A percentile compares a stretch with the other conserved stretches of the same genome.
These are phyloP conservation scores for Engystomops pustulosus DNA, from an alignment of 2,113 vertebrate species.

Conservation along the genomic window DNA sequence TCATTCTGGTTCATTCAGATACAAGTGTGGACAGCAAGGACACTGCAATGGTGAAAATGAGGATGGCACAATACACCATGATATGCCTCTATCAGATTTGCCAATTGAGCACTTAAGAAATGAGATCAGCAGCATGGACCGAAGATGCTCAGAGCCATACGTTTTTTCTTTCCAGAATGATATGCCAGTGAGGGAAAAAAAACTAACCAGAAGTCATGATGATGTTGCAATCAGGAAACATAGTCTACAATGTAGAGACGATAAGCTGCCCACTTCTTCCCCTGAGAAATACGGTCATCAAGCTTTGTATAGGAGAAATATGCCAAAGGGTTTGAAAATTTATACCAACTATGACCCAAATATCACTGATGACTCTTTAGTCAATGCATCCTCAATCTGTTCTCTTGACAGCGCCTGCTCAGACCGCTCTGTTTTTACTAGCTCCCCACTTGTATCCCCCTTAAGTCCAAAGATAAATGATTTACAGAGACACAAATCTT, in stretches of 20 bases:
- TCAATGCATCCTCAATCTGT: conserved; percentile 75
- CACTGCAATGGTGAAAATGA: conserved; percentile 21
- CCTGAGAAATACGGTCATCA: conserved; percentile 75
- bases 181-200: conserved; percentile 63
- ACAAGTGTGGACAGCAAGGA: neutral
- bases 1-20: conserved; percentile 58
- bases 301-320: conserved; percentile 46
- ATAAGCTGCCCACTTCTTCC: conserved; percentile 74
- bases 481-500: conserved; percentile 70
- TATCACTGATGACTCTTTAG: conserved; percentile 37
- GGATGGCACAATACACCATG: neutral
- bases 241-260: conserved; percentile 62
- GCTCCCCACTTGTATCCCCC: conserved; percentile 83
- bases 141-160: conserved; percentile 89
- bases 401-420: conserved; percentile 80
- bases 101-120: conserved; percentile 67
- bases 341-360: conserved; percentile 64
- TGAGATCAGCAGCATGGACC: conserved; percentile 67
- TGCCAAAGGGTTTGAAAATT: conserved; percentile 64
- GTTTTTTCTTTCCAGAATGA: conserved; percentile 67
- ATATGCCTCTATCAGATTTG: conserved; percentile 58
- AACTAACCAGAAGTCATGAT: conserved; percentile 84
- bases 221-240: conserved; percentile 70
- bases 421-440: conserved; percentile 82
- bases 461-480: conserved; percentile 71